These are phyloP conservation scores for Aporophyla lueneburgensis DNA, from an alignment of 2,888 invertebrate species.

Conservation along the genomic window DNA sequence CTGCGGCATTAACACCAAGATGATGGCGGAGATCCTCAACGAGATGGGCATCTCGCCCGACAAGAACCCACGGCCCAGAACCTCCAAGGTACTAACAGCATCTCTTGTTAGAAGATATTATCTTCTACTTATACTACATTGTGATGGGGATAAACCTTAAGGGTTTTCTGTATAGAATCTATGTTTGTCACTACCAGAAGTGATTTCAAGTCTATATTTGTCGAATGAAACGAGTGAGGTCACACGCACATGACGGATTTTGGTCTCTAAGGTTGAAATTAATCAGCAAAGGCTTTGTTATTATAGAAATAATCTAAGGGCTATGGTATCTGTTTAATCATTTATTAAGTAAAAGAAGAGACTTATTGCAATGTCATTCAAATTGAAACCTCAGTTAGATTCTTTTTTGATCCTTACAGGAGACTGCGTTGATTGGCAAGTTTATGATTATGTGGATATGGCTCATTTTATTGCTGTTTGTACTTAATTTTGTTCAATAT, in stretches of 20 bases:
- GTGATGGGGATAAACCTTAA: neutral
- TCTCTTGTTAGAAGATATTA: neutral
- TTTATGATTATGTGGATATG: neutral
- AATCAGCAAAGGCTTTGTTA: neutral
- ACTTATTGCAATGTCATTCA: neutral
- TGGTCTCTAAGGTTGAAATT: neutral
- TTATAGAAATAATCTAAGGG: neutral
- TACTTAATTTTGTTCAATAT: neutral
- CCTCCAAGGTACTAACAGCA: constrained; percentile 90
- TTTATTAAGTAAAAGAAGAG: neutral
- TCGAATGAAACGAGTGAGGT: neutral
- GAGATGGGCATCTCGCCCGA: constrained; percentile 98
- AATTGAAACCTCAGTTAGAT: neutral
- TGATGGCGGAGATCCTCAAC: constrained; percentile 98
- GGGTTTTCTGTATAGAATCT: neutral
- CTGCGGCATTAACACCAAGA: constrained; percentile 99
- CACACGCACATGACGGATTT: neutral
- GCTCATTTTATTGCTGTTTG: neutral
- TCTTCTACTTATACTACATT: too few species aligned
- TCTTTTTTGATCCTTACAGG: neutral
- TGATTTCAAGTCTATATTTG: neutral
- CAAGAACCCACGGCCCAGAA: constrained; percentile 92
- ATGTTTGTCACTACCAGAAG: neutral
- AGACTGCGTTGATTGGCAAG: too few species aligned
- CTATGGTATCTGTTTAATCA: neutral